These are phyloP conservation scores for Perca schrenkii DNA, from an alignment of 2,113 vertebrate genomes.

Conservation along the genomic window DNA sequence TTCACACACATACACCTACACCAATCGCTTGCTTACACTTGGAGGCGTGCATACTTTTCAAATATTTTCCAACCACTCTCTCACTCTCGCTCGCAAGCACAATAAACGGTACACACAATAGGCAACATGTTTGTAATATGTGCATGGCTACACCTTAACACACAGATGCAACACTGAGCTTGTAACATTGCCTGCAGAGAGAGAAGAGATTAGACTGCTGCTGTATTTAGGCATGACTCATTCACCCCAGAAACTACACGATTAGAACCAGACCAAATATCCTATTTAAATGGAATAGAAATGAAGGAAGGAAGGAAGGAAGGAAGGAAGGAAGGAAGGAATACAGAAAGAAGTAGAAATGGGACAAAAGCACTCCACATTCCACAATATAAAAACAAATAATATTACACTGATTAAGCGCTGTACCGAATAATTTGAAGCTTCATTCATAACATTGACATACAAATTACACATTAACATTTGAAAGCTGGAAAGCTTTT, in stretches of 20 bases:
- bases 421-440: no score
- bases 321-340: slow-evolving; percentile 2
- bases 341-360: not conserved
- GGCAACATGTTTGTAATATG: not conserved
- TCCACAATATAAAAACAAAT: not conserved
- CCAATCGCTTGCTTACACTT: slow-evolving; percentile 59
- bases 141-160: slow-evolving; percentile 28
- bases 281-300: slow-evolving; percentile 5
- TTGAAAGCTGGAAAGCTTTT: no score
- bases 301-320: slow-evolving; percentile 11
- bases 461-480: no score
- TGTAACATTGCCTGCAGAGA: slow-evolving; percentile 11
- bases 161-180: slow-evolving; percentile 20
- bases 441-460: no score
- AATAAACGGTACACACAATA: slow-evolving; percentile 9
- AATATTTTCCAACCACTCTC: slow-evolving; percentile 23
- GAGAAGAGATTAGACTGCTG: slow-evolving; percentile 46
- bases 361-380: not conserved
- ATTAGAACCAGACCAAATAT: slow-evolving; percentile 26
- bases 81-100: not conserved
- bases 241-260: slow-evolving; percentile 41
- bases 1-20: slow-evolving; percentile 78
- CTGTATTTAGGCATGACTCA: slow-evolving; percentile 59
- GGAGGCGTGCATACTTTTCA: slow-evolving; percentile 64
- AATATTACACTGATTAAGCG: not conserved